phyloP scores from a whole-genome alignment of 2,888 invertebrate species.

The Eupithecia vulgata region DNA sequence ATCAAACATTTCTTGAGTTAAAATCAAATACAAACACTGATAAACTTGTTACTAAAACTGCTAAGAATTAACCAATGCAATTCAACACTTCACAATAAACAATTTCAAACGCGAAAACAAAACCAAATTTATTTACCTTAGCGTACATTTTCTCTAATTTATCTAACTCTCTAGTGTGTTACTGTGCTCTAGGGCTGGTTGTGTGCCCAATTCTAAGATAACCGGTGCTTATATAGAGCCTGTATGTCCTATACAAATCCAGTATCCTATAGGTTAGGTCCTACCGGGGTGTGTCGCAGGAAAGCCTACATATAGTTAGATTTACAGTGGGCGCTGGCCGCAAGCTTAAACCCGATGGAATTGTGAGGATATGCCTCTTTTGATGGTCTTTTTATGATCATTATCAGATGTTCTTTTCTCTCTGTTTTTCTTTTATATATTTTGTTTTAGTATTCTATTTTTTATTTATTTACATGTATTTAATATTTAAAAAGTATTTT shows the following conservation, averaged over 20 bases:
- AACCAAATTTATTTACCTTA: constrained; percentile 64
- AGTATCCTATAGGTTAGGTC: constrained; percentile 69
- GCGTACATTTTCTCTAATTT: constrained; percentile 75
- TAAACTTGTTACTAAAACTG: not conserved
- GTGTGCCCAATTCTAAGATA: constrained; percentile 78
- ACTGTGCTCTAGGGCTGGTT: constrained; percentile 73
- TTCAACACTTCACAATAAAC: constrained; percentile 8
- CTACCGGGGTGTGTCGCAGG: constrained; percentile 66
- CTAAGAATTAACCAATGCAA: not conserved
- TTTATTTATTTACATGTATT: too few species aligned
- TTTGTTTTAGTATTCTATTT: too few species aligned
- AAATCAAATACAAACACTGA: not conserved
- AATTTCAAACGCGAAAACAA: constrained; percentile 10
- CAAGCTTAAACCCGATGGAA: constrained; percentile 58
- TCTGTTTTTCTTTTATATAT: not conserved
- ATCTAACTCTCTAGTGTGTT: constrained; percentile 65
- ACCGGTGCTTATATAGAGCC: constrained; percentile 76
- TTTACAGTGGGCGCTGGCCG: constrained; percentile 68
- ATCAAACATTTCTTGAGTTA: not conserved
- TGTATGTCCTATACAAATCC: constrained; percentile 46
- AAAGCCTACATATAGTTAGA: constrained; percentile 55
- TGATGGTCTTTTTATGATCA: not conserved
- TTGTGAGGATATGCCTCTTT: constrained; percentile 53
- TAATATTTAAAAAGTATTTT: too few species aligned
- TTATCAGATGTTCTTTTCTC: not conserved